A percentile compares a stretch with the other conserved stretches of the same genome.
Conservation (phyloP, 2,888 invertebrate species). For the Leucoma salicis region DNA sequence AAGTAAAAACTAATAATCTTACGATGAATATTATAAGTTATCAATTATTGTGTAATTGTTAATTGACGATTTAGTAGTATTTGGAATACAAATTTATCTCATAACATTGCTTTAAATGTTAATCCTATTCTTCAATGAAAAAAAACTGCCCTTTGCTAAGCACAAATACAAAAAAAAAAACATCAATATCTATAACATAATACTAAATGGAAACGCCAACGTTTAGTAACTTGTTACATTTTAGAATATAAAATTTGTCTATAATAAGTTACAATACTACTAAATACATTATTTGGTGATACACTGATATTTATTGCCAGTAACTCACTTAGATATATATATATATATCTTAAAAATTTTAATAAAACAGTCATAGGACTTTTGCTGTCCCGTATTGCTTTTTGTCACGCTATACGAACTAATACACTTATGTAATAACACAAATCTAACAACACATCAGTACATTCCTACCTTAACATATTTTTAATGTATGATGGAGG, state of each 20-base stretch:
- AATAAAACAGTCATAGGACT: slow-evolving; percentile 24
- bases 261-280: slow-evolving; percentile 28
- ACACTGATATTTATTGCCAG: slow-evolving; percentile 31
- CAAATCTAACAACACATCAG: neutral
- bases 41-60: too few relatives aligned
- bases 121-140: too few relatives aligned
- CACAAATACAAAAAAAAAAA: too few relatives aligned
- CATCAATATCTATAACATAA: too few relatives aligned
- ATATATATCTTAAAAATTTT: slow-evolving; percentile 26
- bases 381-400: slow-evolving; percentile 30
- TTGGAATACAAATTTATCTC: too few relatives aligned
- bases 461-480: neutral
- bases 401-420: slow-evolving; percentile 27
- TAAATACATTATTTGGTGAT: slow-evolving; percentile 32
- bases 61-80: too few relatives aligned
- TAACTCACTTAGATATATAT: slow-evolving; percentile 24
- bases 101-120: too few relatives aligned
- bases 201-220: too few relatives aligned
- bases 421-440: slow-evolving; percentile 9
- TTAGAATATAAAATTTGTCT: slow-evolving; percentile 34
- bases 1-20: too few relatives aligned
- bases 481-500: neutral
- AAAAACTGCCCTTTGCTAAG: too few relatives aligned
- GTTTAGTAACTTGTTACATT: slow-evolving; percentile 24
- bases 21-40: too few relatives aligned